Base-by-base conservation (phyloP, 2,888 invertebrate genomes). In the Acanthococcus lagerstroemiae region DNA sequence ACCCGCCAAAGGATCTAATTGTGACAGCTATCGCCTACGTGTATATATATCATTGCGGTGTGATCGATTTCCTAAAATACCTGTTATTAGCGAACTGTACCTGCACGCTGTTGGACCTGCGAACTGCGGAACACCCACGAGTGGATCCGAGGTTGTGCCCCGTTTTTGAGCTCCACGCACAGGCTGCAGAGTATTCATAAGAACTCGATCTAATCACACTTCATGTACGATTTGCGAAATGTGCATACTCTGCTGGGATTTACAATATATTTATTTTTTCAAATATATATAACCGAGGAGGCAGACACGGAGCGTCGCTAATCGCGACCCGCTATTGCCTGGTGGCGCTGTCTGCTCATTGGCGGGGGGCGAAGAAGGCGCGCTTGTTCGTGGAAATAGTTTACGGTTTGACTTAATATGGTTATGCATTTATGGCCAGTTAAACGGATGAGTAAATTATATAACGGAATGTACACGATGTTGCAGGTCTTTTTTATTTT, bases 401-500 rank as follows among this genome's bases (percentile, higher is more conserved):
- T 61, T 37, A 61, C 61, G 50, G 24, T 61, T 61, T 61, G 61
- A 61, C 61, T 61, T 61, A 61, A 61, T 61, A 61, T 61, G 61
- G 61, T 61, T 61, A 61, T 52, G 52, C 52, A 50, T 61, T 61
- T 58, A 52, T 19, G 22, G 21, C 19, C 22, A 52, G 22, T 22
- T 52, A 52, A 52, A 52, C 24, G 52, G 52, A 52, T 22, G 24
- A 52, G 52, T 24, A 52, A 52, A 52, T 52, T 52, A 52, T 22
- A 52, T 52, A 52, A 52, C 52, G 21, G 52, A 17, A 52, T 24
- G 22, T 22, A 52, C 52, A 24, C 52, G 19, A 52, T 7, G 19
- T 15, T 22, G 52, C 22, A 22, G 15, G 9, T 52, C 24, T n/a
- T 37, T n/a, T 37, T 37, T n/a, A 37, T 37, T n/a, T 15, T 15